Base-by-base conservation (phyloP, 2,113 vertebrate species). In the Hiodon alosoides region DNA sequence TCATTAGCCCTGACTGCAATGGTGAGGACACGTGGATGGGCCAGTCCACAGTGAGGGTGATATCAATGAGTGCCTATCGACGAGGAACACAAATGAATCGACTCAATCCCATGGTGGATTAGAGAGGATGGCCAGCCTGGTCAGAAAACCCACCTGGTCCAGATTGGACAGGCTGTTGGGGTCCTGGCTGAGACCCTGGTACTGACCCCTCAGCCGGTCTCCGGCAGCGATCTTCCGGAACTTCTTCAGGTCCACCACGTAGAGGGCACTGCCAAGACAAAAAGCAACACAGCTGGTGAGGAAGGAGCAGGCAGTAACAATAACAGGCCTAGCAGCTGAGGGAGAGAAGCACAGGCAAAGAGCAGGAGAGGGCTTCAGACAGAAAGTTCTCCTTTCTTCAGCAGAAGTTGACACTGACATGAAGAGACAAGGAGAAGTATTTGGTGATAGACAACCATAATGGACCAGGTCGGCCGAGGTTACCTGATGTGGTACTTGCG, bases 401-500 rank as follows among this genome's bases (percentile, higher is more conserved):
- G 31, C 31, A 31, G 55, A 57, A 11, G 9, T 5, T 59, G 58
- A 14, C 58, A 59, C 7, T 59, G 4, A 59, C 14, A 9, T 3
- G 14, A 59, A 59, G 7, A 57, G 55, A 57, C 11, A 57, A 7
- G 55, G 6, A 57, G 55, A 11, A 7, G 11, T 57, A 7, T 11
- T 7, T 11, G 11, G 6, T 7, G 6, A 7, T 6, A 57, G 11
- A 57, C 6, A 7, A 57, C 11, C 6, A 57, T 7, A 11, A 11
- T 2, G 2, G 55, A 57, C 14, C 16, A 7, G 31, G 31, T 46
- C 46, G 14, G 48, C 5, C 31, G 10, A 77, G 10, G 66, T 13
- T 88, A 98, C 97, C 97, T 99, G 91, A 99, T 99, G 71, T 99
- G 97, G 82, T 98, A 99, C 84, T 95, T 98, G 59, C 97, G 92